These are phyloP conservation scores for Cuniculus paca DNA, from an alignment of 2,797 vertebrate species.

Conservation along the genomic window DNA sequence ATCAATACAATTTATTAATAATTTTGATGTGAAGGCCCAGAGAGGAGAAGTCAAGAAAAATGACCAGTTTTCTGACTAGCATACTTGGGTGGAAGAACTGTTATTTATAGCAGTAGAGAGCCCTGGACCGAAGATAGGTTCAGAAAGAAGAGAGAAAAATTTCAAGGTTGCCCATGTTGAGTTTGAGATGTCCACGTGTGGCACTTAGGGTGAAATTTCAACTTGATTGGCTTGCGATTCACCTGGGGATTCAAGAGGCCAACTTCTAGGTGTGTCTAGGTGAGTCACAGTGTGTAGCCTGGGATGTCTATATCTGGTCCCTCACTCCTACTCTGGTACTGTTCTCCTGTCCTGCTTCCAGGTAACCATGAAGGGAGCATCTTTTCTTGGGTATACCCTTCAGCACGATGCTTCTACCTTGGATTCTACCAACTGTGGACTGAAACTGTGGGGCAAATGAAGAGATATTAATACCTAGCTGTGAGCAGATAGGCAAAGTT, in stretches of 20 bases:
- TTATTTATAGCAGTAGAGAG: neutral
- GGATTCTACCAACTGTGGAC: neutral
- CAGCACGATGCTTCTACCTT: neutral
- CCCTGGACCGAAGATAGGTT: neutral
- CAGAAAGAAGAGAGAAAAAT: neutral
- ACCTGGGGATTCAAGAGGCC: neutral
- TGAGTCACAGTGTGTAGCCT: neutral
- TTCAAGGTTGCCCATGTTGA: neutral
- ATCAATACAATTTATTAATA: neutral
- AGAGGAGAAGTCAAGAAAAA: neutral
- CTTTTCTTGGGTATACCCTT: neutral
- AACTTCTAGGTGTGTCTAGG: neutral
- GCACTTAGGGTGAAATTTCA: neutral
- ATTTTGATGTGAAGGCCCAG: neutral
- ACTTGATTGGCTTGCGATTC: neutral
- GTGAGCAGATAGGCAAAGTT: neutral
- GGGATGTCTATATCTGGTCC: neutral
- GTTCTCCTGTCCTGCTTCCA: neutral
- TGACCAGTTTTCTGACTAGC: neutral
- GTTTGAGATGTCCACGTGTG: neutral
- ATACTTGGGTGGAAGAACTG: neutral
- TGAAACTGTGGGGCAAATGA: neutral
- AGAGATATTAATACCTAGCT: neutral
- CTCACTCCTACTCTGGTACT: neutral
- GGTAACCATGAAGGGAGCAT: neutral